Evolutionary conservation across 2,113 vertebrate species (phyloP), one percentile per base, ranked within the genome.

Genomic region (Saguinus midas): DNA sequence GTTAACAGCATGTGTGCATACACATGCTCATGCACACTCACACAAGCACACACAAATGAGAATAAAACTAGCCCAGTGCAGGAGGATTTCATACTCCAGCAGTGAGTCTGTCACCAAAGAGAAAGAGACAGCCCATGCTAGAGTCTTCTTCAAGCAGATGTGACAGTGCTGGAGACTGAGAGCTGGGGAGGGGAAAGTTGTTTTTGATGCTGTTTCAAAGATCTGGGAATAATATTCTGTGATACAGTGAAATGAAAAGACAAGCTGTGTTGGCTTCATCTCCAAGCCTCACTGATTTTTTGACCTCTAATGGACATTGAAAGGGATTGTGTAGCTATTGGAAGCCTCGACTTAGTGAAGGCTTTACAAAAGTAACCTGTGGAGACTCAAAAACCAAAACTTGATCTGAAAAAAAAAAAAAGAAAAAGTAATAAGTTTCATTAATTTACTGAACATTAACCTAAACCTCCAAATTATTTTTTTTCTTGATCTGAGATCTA

Each of bases 401-500:
- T 82, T 37, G 68, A 68, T 85, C 55, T 87, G 55, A 5, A 4
- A 23, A 73, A 58, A 17, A 64, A 58, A 21, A 70, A 4, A 43
- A 73, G 35, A 80, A 52, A 72, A 55, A 57, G 40, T 66, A 88
- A 61, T 66, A 87, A 55, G 90, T 95, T 72, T 40, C 6, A 72
- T 64, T 95, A 83, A 92, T 96, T 94, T 96, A 70, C 45, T 88
- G 52, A 95, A 82, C 57, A 45, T 66, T 94, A 82, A 81, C 87
- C 84, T 85, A 88, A 95, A 82, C 75, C 40, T 96, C 87, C 81
- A 84, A 95, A 95, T 94, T 84, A 82, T 87, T 95, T 66, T 93
- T 64, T 93, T 55, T 82, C 85, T 88, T 83, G 73, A 86, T 93
- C 94, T 94, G 85, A 95, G 85, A 95, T 92, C 81, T 95, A 96